Evolutionary conservation across 92 coral and sea anemone species (phyloP).

Genomic region (Heliopora coerulea): DNA sequence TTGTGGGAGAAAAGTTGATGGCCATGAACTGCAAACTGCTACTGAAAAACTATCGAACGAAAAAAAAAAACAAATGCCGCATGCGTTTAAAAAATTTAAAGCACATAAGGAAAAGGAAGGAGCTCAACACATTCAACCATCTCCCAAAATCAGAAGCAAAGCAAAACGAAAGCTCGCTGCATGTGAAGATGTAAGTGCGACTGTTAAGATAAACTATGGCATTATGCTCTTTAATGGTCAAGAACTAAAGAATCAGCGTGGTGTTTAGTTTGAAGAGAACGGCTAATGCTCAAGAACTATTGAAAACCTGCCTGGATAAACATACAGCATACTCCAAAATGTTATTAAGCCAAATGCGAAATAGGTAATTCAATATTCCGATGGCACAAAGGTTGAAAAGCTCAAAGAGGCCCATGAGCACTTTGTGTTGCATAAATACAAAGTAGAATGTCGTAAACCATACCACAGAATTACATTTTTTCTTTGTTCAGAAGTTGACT

Average conservation of each 20-base stretch:
- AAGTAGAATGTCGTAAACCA: conserved; percentile 43
- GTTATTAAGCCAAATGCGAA: conserved; percentile 31
- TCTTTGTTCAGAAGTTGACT: conserved; percentile 30
- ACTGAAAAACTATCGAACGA: not conserved
- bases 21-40: not conserved
- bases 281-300: conserved; percentile 28
- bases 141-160: conserved; percentile 2
- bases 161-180: conserved; percentile 31
- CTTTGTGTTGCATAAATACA: conserved; percentile 46
- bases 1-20: conserved; percentile 35
- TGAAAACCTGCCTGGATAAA: conserved; percentile 14
- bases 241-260: conserved; percentile 28
- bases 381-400: conserved; percentile 47
- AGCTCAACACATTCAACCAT: conserved; percentile 9
- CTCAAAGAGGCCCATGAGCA: conserved; percentile 45
- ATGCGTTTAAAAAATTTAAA: conserved; percentile 2
- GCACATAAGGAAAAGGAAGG: conserved; percentile 16
- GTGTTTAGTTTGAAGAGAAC: conserved; percentile 17
- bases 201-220: conserved; percentile 17
- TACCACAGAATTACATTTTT: conserved; percentile 41
- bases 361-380: conserved; percentile 34
- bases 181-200: conserved; percentile 16
- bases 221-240: conserved; percentile 30
- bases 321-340: conserved; percentile 47
- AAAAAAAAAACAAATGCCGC: not conserved